Conservation (phyloP, 2,113 vertebrate species). For the Piaya cayana region DNA sequence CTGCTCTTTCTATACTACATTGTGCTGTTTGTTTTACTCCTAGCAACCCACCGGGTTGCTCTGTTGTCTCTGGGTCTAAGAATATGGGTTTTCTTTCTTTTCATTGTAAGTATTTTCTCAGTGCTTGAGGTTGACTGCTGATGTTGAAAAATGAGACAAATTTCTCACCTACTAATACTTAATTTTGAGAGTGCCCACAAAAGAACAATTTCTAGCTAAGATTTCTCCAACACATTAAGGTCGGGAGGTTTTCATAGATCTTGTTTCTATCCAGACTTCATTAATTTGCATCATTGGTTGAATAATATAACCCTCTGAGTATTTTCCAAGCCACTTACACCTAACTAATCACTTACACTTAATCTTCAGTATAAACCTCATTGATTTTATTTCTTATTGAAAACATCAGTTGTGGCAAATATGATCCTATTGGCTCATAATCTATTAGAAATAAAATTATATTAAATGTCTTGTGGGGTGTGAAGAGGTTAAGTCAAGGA, state of each 20-base stretch:
- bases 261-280: background rate
- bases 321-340: constrained; percentile 39
- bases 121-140: background rate
- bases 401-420: constrained; percentile 34
- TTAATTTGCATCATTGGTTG: constrained; percentile 28
- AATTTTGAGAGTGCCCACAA: background rate
- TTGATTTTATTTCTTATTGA: constrained; percentile 66
- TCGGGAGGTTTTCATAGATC: background rate
- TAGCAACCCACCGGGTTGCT: background rate
- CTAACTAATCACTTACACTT: constrained; percentile 56
- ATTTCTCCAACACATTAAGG: background rate
- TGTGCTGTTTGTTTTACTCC: background rate
- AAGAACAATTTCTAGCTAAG: background rate
- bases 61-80: background rate
- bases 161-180: background rate
- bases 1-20: background rate
- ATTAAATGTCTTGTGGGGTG: constrained; percentile 46
- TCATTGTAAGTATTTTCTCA: background rate
- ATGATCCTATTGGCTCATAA: constrained; percentile 38
- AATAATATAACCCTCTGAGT: constrained; percentile 22
- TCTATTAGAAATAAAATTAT: constrained; percentile 64
- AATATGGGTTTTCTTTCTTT: background rate
- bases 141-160: background rate
- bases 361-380: constrained; percentile 48
- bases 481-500: constrained; percentile 73